Evolutionary conservation across 1,140 invertebrate species (phyloP).

Genomic region (Neodiprion pinetum): DNA sequence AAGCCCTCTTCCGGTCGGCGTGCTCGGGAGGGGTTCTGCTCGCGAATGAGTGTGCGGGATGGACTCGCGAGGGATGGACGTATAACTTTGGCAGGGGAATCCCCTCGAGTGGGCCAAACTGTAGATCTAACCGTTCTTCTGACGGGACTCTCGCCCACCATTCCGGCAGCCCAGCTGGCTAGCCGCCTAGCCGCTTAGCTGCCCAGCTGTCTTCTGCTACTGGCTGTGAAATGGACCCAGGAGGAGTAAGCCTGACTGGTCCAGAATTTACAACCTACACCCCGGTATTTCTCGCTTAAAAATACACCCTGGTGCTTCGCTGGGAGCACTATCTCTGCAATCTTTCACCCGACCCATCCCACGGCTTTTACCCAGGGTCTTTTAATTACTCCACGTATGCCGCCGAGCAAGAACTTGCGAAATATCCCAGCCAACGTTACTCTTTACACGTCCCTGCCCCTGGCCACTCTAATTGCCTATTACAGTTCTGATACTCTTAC

Average conservation of each 20-base stretch:
- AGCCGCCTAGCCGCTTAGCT: not conserved
- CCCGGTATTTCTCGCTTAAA: conserved; percentile 25
- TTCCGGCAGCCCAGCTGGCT: not conserved
- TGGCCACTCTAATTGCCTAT: too few species aligned
- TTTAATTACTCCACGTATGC: too few species aligned
- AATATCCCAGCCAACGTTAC: too few species aligned
- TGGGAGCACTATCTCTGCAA: not conserved
- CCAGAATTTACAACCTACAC: conserved; percentile 48
- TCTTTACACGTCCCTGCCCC: too few species aligned
- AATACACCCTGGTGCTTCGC: conserved; percentile 27
- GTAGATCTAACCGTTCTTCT: conserved; percentile 49
- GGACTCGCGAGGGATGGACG: conserved; percentile 2
- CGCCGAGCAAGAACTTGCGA: too few species aligned
- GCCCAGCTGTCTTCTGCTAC: conserved; percentile 26
- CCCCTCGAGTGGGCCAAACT: conserved; percentile 40
- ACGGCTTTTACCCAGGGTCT: not conserved
- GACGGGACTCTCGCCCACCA: conserved; percentile 5
- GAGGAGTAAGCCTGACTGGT: conserved; percentile 42
- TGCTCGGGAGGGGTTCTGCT: not conserved
- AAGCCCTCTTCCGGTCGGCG: conserved; percentile 14
- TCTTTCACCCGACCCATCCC: not conserved
- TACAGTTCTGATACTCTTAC: too few species aligned
- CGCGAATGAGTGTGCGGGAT: not conserved
- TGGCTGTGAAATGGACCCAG: conserved; percentile 49
- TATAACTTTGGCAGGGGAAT: conserved; percentile 27